Conservation (phyloP, 2,888 invertebrate genomes). For the Aphidius colemani region DNA sequence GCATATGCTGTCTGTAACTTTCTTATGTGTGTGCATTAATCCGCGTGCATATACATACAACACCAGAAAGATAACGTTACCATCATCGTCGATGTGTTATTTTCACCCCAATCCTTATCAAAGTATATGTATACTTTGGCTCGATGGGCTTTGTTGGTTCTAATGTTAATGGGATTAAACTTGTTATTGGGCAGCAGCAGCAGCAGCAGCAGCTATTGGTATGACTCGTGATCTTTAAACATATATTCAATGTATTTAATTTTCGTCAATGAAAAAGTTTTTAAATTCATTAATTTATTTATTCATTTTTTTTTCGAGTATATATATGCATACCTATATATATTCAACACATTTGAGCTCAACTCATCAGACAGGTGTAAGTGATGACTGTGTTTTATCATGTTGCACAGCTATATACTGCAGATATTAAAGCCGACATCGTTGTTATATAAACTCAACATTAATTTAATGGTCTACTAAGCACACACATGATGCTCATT, state of each 20-base stretch:
- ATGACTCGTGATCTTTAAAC: no score
- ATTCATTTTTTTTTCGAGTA: no score
- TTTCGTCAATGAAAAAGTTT: no score
- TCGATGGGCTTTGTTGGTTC: slow-evolving; percentile 25
- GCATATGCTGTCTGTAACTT: slow-evolving; percentile 37
- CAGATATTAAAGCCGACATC: slow-evolving; percentile 8
- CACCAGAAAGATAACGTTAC: slow-evolving; percentile 49
- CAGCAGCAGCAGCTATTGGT: neutral
- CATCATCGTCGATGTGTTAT: slow-evolving; percentile 52
- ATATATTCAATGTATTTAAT: no score
- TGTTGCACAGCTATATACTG: no score
- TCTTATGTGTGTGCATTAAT: slow-evolving; percentile 7
- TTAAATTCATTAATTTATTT: no score
- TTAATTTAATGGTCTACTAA: slow-evolving; percentile 3
- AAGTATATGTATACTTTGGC: slow-evolving; percentile 5
- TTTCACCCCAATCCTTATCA: neutral
- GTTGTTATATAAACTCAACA: slow-evolving; percentile 10
- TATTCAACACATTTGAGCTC: no score
- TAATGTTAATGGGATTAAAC: slow-evolving; percentile 33
- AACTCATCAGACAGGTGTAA: neutral
- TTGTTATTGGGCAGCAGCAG: slow-evolving; percentile 32
- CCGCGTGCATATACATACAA: neutral
- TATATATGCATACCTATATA: no score
- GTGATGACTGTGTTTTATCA: neutral
- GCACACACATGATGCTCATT: neutral